Percentiles rank a stretch among this genome's conserved stretches.
These are phyloP conservation scores for Osmerus eperlanus DNA, from an alignment of 2,113 vertebrate genomes.

Conservation along the genomic window DNA sequence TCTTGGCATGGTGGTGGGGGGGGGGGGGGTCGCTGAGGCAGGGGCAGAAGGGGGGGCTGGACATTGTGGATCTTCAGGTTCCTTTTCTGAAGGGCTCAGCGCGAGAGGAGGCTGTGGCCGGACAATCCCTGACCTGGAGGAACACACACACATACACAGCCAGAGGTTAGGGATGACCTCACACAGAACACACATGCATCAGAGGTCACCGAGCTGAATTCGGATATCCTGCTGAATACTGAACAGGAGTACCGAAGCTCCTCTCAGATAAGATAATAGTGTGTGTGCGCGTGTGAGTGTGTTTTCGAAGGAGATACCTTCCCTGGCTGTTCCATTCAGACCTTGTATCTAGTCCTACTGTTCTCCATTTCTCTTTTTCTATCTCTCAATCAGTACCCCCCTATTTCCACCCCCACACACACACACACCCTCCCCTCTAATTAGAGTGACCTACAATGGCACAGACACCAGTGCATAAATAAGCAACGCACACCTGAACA, in stretches of 20 bases:
- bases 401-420: not conserved
- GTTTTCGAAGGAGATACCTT: not conserved
- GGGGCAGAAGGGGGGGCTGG: conserved; percentile 44
- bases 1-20: conserved; percentile 12
- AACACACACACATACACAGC: conserved; percentile 37
- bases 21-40: conserved; percentile 19
- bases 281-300: no score
- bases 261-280: not conserved
- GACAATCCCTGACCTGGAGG: conserved; percentile 69
- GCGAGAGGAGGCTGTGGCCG: conserved; percentile 73
- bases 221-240: not conserved
- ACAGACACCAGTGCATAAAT: conserved; percentile 59
- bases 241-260: not conserved
- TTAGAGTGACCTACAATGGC: conserved; percentile 64
- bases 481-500: conserved; percentile 72
- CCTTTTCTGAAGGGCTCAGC: conserved; percentile 88
- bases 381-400: conserved; percentile 53
- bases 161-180: not conserved
- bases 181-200: not conserved
- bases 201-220: not conserved
- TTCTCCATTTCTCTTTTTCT: conserved; percentile 9
- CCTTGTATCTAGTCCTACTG: conserved; percentile 38
- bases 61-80: conserved; percentile 74
- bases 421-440: conserved; percentile 44
- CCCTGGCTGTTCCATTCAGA: not conserved